These are phyloP conservation scores for Ia io DNA, from an alignment of 2,113 vertebrate genomes.

Conservation along the genomic window DNA sequence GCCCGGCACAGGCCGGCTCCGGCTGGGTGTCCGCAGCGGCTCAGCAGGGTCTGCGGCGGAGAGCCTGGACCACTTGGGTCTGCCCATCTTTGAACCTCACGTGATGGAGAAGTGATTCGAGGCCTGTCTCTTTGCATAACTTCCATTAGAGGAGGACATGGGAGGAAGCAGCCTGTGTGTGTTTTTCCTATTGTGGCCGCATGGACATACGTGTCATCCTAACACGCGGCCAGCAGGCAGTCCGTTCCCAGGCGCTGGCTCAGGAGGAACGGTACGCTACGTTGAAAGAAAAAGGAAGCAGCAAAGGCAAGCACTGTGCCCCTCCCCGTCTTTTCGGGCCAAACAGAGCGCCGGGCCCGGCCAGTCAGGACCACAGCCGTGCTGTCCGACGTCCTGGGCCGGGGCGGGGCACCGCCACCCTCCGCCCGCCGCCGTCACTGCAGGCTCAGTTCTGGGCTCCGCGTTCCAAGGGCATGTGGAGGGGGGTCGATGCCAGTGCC, in stretches of 20 bases:
- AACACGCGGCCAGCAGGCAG: constrained; percentile 83
- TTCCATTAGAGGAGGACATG: neutral
- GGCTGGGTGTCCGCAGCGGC: neutral
- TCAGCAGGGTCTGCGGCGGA: neutral
- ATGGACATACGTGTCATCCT: constrained; percentile 63
- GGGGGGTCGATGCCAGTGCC: rapidly evolving
- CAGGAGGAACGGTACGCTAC: constrained; percentile 78
- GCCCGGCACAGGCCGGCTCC: neutral
- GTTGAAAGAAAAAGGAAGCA: neutral
- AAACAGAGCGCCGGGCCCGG: rapidly evolving
- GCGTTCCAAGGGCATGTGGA: neutral
- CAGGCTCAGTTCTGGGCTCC: neutral
- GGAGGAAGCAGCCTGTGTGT: constrained; percentile 3
- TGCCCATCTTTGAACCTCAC: constrained; percentile 64
- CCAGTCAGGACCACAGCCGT: rapidly evolving
- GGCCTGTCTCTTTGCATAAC: constrained; percentile 47
- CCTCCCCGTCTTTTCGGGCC: neutral
- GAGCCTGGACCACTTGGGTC: constrained; percentile 54
- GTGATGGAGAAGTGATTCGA: neutral
- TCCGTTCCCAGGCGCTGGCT: constrained; percentile 67
- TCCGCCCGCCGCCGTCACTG: rapidly evolving
- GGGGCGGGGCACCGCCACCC: neutral
- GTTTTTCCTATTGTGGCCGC: neutral
- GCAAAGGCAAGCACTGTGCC: neutral
- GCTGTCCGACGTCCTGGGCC: rapidly evolving